Percentiles rank a stretch among this genome's conserved stretches.
Evolutionary conservation across 2,888 invertebrate genomes (phyloP).

Genomic region (Glaucopsyche alexis): DNA sequence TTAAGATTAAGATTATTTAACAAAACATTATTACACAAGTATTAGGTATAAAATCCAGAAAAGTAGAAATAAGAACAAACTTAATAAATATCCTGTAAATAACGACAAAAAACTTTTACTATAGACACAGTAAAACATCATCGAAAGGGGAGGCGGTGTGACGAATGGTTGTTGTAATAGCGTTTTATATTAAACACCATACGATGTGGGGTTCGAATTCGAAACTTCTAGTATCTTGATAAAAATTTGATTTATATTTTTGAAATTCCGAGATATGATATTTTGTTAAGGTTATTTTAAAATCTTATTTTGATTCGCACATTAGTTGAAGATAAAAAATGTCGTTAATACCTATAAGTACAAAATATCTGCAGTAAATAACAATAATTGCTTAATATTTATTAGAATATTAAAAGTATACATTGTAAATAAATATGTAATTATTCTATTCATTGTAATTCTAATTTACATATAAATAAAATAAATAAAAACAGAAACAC

Average conservation of each 20-base stretch:
- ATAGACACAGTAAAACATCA: conserved; percentile 3
- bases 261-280: neutral
- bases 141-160: conserved; percentile 36
- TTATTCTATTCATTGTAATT: neutral
- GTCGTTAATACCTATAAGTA: too few species aligned
- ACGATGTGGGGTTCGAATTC: conserved; percentile 36
- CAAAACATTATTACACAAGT: too few species aligned
- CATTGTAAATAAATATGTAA: neutral
- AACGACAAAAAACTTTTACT: neutral
- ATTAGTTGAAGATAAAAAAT: too few species aligned
- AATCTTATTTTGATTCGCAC: neutral
- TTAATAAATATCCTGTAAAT: too few species aligned
- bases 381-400: too few species aligned
- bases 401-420: too few species aligned
- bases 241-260: neutral
- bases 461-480: neutral
- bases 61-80: too few species aligned
- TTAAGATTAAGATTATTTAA: too few species aligned
- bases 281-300: neutral
- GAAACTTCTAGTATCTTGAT: neutral
- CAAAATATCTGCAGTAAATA: too few species aligned
- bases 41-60: too few species aligned
- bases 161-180: conserved; percentile 46
- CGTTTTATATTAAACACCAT: conserved; percentile 45
- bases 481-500: conserved; percentile 12